A percentile compares a stretch with the other conserved stretches of the same genome.
Conservation (phyloP, 64 coral and sea anemone species). For the Montipora efflorescens region DNA sequence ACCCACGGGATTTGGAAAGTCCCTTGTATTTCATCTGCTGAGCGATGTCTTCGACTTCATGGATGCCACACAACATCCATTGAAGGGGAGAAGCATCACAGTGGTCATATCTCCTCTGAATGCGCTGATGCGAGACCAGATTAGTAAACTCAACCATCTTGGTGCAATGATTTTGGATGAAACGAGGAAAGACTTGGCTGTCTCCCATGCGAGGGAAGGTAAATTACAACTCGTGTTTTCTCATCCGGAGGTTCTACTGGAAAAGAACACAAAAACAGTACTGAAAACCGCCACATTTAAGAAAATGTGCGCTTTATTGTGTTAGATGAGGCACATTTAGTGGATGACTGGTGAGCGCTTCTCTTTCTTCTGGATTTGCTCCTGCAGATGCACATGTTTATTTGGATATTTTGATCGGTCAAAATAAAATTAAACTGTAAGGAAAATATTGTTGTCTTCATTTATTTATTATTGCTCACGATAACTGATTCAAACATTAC, state of each 20-base stretch:
- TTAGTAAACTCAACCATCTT: conserved; percentile 6
- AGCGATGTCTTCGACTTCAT: neutral
- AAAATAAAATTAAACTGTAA: too few relatives aligned
- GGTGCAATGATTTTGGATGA: neutral
- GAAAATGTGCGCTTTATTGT: neutral
- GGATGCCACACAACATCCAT: neutral
- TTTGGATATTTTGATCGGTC: too few relatives aligned
- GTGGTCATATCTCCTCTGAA: conserved; percentile 52
- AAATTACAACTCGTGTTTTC: neutral
- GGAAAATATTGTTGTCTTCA: too few relatives aligned
- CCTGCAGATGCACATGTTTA: too few relatives aligned
- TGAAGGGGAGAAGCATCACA: neutral
- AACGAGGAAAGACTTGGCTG: neutral
- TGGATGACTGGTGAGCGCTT: conserved; percentile 22
- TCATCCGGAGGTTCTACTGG: neutral
- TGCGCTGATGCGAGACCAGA: conserved; percentile 46
- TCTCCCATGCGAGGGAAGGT: neutral
- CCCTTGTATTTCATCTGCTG: conserved; percentile 44
- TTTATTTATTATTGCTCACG: too few relatives aligned
- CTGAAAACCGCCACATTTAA: neutral
- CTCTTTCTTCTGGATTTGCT: neutral
- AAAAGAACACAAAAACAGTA: neutral
- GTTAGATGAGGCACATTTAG: conserved; percentile 45
- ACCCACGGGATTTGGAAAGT: conserved; percentile 60
- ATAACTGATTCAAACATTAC: too few relatives aligned